Conservation (phyloP, 2,888 invertebrate species). For the Macaria liturata region DNA sequence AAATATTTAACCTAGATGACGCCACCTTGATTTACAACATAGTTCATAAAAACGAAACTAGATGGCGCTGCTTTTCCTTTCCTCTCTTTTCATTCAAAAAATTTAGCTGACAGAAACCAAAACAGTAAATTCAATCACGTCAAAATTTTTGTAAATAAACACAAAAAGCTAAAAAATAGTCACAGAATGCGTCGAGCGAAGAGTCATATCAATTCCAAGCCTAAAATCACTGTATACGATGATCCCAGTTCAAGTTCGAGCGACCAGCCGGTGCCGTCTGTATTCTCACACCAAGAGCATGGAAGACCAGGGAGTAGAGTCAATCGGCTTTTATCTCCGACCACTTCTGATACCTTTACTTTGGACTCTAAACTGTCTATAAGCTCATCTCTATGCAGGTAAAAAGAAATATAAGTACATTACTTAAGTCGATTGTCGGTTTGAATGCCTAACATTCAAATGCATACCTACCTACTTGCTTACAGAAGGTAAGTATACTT, state of each 20-base stretch:
- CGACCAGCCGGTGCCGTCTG: neutral
- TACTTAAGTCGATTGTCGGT: neutral
- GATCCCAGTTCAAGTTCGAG: conserved; percentile 16
- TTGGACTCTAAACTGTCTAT: conserved; percentile 30
- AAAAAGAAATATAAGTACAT: neutral
- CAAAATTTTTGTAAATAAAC: conserved; percentile 29
- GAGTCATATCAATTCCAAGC: conserved; percentile 4
- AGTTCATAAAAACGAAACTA: neutral
- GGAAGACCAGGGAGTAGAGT: conserved; percentile 24
- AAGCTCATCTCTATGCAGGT: conserved; percentile 45
- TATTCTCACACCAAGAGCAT: conserved; percentile 36
- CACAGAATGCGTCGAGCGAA: conserved; percentile 22
- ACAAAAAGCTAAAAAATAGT: neutral
- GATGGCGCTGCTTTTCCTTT: neutral
- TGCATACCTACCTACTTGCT: too few species aligned
- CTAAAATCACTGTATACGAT: conserved; percentile 9
- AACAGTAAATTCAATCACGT: neutral
- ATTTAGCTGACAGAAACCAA: neutral
- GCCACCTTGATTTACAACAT: neutral
- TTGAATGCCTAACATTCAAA: too few species aligned
- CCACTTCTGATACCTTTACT: conserved; percentile 25
- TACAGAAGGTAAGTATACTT: too few species aligned
- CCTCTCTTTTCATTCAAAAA: too few species aligned
- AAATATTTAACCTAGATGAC: neutral
- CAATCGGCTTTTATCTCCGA: conserved; percentile 18